phyloP scores from a whole-genome alignment of 2,888 invertebrate species.

The Archips crataeganus region DNA sequence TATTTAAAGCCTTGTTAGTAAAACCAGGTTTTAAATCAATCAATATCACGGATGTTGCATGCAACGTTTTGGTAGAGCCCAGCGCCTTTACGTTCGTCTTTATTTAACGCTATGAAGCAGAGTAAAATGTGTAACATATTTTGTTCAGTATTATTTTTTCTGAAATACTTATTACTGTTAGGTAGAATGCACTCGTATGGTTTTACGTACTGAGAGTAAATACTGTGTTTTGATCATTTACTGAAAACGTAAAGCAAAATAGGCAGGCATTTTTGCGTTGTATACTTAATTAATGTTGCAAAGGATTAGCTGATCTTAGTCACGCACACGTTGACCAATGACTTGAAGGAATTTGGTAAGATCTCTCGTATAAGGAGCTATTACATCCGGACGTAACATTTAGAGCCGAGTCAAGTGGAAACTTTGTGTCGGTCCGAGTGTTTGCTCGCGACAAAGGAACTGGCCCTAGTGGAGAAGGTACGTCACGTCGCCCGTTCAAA shows the following conservation, averaged over 20 bases:
- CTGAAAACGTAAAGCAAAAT: neutral
- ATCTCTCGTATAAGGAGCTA: constrained; percentile 46
- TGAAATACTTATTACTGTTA: too few species aligned
- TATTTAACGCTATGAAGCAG: neutral
- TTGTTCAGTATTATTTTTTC: neutral
- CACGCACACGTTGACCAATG: constrained; percentile 10
- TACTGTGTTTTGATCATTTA: neutral
- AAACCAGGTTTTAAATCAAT: neutral
- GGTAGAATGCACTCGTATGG: too few species aligned
- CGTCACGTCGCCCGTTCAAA: constrained; percentile 60
- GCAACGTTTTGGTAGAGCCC: neutral
- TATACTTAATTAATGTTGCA: neutral
- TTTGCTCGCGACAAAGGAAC: constrained; percentile 62
- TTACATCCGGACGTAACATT: constrained; percentile 42
- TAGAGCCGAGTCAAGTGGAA: constrained; percentile 42
- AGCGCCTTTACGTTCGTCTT: too few species aligned
- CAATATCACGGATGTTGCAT: neutral
- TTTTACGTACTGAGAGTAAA: neutral
- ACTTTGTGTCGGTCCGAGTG: constrained; percentile 48
- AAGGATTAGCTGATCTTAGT: constrained; percentile 15
- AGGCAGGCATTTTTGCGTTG: neutral
- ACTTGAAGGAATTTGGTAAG: constrained; percentile 30
- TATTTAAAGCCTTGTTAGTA: neutral
- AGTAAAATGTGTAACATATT: too few species aligned
- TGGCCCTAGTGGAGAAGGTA: constrained; percentile 41